Conservation (phyloP, 2,888 invertebrate species). For the Emmelina monodactyla region DNA sequence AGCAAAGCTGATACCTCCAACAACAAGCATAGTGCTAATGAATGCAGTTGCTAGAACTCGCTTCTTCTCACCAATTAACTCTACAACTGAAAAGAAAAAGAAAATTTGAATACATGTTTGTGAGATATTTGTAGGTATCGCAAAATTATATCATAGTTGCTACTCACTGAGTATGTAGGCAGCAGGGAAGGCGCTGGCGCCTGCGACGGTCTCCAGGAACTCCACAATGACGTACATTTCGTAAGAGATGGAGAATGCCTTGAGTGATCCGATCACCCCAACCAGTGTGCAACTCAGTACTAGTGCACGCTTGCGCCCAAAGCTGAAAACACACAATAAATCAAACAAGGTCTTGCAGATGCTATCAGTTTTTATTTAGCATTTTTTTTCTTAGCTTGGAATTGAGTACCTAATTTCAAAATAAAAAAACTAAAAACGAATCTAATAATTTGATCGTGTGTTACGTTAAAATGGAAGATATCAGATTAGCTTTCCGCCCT, state of each 20-base stretch:
- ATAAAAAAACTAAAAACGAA: too few relatives aligned
- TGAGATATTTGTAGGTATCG: too few relatives aligned
- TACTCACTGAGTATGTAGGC: conserved; percentile 59
- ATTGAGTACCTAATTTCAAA: too few relatives aligned
- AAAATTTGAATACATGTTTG: too few relatives aligned
- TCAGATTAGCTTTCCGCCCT: too few relatives aligned
- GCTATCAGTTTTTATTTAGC: too few relatives aligned
- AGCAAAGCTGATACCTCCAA: conserved; percentile 76
- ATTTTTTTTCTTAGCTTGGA: too few relatives aligned
- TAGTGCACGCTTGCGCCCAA: conserved; percentile 50
- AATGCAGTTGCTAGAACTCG: conserved; percentile 50
- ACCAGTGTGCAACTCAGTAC: conserved; percentile 45
- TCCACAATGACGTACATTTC: conserved; percentile 66
- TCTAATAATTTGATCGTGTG: too few relatives aligned
- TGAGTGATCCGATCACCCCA: conserved; percentile 55
- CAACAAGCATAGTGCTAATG: conserved; percentile 60
- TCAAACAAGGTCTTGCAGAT: background rate
- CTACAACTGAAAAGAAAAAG: conserved; percentile 32
- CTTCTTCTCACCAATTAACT: conserved; percentile 49
- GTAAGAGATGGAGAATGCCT: conserved; percentile 66
- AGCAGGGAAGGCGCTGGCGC: conserved; percentile 66
- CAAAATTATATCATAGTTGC: background rate
- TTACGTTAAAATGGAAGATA: too few relatives aligned
- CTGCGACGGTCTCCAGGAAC: conserved; percentile 65
- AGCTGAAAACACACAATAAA: conserved; percentile 24